Base-by-base conservation (phyloP, 1,140 invertebrate species). In the Drosophila lini region DNA sequence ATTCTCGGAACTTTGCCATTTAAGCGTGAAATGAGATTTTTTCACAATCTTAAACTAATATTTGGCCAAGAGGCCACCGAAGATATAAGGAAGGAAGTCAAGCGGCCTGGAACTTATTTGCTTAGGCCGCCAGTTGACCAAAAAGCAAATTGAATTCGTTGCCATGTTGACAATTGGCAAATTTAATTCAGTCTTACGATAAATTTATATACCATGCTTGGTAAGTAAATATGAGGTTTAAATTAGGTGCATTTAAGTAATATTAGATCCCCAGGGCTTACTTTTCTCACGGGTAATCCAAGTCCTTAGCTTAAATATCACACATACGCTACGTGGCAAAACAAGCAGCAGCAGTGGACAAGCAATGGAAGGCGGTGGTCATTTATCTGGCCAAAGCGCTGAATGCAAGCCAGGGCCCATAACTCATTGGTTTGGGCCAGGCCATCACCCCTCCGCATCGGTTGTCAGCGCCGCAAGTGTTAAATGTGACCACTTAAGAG, bases 401-500 rank as follows among this genome's bases (percentile, higher is more conserved):
- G 74, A 76, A 56, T 82, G 75, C 75, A 55, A 75, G 64, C 64
- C 58, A 45, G 58, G 36, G 15, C 28, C 71, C 81, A 85, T 86
- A 86, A 85, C 74, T 85, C 81, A 85, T 81, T 78, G 74, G 67
- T 62, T 56, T 64, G 15, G 32, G 45, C 25, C 48, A 45, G n/a
- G 47, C 15, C 45, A 7, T 19, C 31, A 2, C 32, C 10, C 38
- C n/a, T 25, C 40, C 1, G 2, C 62, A 53, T 22, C 45, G 36
- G 50, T 64, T n/a, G 38, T 69, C 79, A 83, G 80, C 64, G 63
- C 67, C 75, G 81, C 78, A 90, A 90, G 84, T 89, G 84, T 90
- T 89, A 89, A 90, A 89, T 89, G 84, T 84, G 84, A 89, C 84
- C 84, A 89, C 84, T 89, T 89, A 89, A 89, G 85, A 89, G 85